These are phyloP conservation scores for Drosophila demipolita DNA, from an alignment of 2,888 invertebrate genomes.

Conservation along the genomic window DNA sequence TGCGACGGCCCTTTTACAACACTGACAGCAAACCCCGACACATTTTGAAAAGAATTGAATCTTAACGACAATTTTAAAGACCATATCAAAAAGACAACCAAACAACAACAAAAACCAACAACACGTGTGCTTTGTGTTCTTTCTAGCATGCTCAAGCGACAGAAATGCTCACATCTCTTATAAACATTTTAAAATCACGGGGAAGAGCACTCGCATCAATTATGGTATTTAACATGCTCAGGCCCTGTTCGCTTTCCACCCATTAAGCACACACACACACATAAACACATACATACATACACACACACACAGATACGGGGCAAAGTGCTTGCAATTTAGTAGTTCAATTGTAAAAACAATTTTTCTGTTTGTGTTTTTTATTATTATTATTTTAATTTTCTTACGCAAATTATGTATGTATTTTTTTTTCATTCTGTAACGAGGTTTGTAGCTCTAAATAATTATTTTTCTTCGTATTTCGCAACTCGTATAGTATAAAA, in stretches of 20 bases:
- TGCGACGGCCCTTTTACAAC: neutral
- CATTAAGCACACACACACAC: constrained; percentile 12
- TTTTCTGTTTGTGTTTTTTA: constrained; percentile 36
- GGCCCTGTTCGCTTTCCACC: constrained; percentile 15
- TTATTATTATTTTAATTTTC: constrained; percentile 34
- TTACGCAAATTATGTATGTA: constrained; percentile 17
- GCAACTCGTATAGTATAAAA: constrained; percentile 14
- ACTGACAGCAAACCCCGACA: neutral
- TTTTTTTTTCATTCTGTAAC: constrained; percentile 17
- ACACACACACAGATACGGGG: constrained; percentile 36
- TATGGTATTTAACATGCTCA: constrained; percentile 30
- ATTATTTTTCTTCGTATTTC: neutral
- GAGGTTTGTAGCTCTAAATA: constrained; percentile 8
- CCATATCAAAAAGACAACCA: constrained; percentile 20
- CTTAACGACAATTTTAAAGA: constrained; percentile 3
- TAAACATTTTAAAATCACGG: constrained; percentile 2
- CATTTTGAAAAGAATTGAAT: constrained; percentile 8
- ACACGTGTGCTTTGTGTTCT: constrained; percentile 15
- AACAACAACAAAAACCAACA: neutral
- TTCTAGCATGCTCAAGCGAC: constrained; percentile 8
- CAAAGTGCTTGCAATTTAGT: constrained; percentile 66
- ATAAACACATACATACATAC: constrained; percentile 14
- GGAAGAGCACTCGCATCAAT: constrained; percentile 3
- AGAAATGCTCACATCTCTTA: neutral
- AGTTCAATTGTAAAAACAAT: constrained; percentile 62